phyloP scores from a whole-genome alignment of 2,888 invertebrate genomes.

The Aspidiotus rigidus region DNA sequence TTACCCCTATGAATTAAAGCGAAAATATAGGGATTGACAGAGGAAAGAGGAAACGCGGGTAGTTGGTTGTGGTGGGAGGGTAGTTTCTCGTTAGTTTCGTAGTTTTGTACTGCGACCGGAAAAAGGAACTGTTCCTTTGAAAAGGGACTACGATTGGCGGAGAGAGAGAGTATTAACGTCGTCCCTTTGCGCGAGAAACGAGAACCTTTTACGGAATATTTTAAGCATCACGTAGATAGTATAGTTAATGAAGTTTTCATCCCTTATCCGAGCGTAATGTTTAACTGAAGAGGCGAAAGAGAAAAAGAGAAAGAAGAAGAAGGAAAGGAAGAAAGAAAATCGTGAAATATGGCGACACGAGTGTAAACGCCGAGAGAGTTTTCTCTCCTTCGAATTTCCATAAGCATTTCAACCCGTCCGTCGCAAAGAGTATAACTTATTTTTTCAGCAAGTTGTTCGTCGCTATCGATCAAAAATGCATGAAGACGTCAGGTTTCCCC shows the following conservation, averaged over 20 bases:
- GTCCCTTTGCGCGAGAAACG: conserved; percentile 12
- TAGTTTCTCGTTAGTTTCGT: too few relatives aligned
- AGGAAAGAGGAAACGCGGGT: neutral
- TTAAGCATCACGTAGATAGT: conserved; percentile 4
- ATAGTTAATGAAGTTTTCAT: conserved; percentile 4
- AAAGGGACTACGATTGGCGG: conserved; percentile 21
- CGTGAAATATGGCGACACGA: neutral
- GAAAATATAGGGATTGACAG: neutral
- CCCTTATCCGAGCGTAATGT: neutral
- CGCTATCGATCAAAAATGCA: conserved; percentile 1
- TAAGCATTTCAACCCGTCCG: neutral
- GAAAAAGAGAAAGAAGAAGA: too few relatives aligned
- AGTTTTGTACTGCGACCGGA: neutral
- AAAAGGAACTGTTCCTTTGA: conserved; percentile 2
- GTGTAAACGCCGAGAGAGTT: neutral
- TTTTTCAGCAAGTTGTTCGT: neutral
- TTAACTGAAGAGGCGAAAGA: neutral
- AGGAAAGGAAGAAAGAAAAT: too few relatives aligned
- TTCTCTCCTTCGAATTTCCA: conserved; percentile 2
- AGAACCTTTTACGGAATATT: conserved; percentile 2
- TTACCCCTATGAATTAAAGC: conserved; percentile 3
- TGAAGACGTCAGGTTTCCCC: neutral
- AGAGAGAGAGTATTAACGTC: conserved; percentile 23
- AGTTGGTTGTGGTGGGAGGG: neutral
- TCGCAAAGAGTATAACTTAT: neutral